Conservation (phyloP, 1,140 invertebrate species). For the Ips nitidus region DNA sequence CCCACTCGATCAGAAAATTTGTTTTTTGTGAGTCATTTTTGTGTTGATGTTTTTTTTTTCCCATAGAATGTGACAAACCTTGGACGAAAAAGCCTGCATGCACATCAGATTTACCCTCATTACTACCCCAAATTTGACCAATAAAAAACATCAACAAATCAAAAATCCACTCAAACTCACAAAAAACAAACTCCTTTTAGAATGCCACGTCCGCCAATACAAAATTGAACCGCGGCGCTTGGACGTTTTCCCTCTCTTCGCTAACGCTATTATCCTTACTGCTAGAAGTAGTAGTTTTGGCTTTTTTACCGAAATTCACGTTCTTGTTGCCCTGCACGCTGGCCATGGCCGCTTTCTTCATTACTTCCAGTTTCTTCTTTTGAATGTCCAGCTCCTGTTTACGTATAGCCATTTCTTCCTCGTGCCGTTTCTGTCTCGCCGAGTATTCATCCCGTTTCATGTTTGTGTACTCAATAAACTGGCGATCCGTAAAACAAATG, state of each 20-base stretch:
- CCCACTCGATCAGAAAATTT: background rate
- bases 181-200: constrained; percentile 25
- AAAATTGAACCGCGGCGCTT: background rate
- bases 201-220: constrained; percentile 18
- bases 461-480: constrained; percentile 35
- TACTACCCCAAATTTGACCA: background rate
- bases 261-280: constrained; percentile 12
- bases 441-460: constrained; percentile 34
- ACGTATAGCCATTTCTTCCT: constrained; percentile 26
- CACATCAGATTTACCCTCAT: no score
- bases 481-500: constrained; percentile 32
- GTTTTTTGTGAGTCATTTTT: constrained; percentile 4
- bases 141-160: constrained; percentile 8
- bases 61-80: no score
- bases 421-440: constrained; percentile 29
- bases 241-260: constrained; percentile 7
- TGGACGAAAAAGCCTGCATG: no score
- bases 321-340: constrained; percentile 21
- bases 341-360: constrained; percentile 35
- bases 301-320: constrained; percentile 34
- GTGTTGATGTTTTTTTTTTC: background rate
- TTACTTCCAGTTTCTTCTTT: constrained; percentile 34
- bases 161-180: constrained; percentile 8
- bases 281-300: constrained; percentile 22
- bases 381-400: constrained; percentile 28